A percentile compares a stretch with the other conserved stretches of the same genome.
phyloP scores from a whole-genome alignment of 1,140 invertebrate genomes.

The Frieseomelitta varia region DNA sequence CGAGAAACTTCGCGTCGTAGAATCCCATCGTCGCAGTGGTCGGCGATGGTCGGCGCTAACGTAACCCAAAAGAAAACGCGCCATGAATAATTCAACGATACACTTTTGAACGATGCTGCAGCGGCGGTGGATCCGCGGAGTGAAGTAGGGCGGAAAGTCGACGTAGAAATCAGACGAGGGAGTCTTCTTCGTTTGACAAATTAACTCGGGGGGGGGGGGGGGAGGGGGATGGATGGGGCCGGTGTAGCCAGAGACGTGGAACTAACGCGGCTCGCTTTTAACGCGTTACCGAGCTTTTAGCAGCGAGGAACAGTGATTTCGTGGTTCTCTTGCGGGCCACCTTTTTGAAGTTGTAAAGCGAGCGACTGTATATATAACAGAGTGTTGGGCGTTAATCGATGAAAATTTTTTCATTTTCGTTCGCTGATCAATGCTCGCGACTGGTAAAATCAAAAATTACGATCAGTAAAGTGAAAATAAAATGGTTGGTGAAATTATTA shows the following conservation, averaged over 20 bases:
- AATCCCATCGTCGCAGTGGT: background rate
- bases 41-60: slow-evolving; percentile 4
- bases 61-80: slow-evolving; percentile 19
- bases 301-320: background rate
- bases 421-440: too few species aligned
- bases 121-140: background rate
- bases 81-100: slow-evolving; percentile 46
- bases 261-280: background rate
- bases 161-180: background rate
- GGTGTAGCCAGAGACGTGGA: background rate
- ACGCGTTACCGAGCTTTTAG: slow-evolving; percentile 1
- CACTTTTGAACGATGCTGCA: slow-evolving; percentile 27
- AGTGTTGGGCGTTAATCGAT: too few species aligned
- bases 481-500: too few species aligned
- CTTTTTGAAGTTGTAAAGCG: too few species aligned
- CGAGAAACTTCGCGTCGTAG: background rate
- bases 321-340: accelerated
- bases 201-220: background rate
- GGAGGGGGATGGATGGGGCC: too few species aligned
- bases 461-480: too few species aligned
- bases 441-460: too few species aligned
- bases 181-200: background rate
- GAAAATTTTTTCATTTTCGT: too few species aligned
- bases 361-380: too few species aligned
- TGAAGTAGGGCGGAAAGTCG: slow-evolving; percentile 35